Percentiles rank a stretch among this genome's conserved stretches.
Evolutionary conservation across 2,888 invertebrate genomes (phyloP).

Genomic region (Leucophenga maculata): DNA sequence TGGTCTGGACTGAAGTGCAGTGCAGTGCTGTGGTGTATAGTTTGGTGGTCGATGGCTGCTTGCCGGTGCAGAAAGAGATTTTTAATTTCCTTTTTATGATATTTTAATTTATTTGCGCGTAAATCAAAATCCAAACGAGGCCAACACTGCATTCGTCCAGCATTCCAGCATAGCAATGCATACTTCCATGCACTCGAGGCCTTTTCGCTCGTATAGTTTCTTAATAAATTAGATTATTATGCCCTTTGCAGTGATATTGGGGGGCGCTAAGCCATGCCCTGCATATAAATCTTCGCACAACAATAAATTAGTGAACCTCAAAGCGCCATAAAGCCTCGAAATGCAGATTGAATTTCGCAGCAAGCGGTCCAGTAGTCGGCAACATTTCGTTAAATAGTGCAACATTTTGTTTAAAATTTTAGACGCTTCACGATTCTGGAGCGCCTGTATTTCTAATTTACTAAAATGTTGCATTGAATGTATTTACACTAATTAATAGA

Average conservation of each 20-base stretch:
- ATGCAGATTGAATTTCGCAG: conserved; percentile 59
- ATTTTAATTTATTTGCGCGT: conserved; percentile 70
- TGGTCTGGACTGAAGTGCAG: too few relatives aligned
- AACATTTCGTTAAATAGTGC: conserved; percentile 12
- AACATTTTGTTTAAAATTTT: conserved; percentile 6
- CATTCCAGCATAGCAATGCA: conserved; percentile 19
- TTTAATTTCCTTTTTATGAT: conserved; percentile 70
- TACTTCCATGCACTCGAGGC: conserved; percentile 20
- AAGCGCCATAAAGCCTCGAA: conserved; percentile 23
- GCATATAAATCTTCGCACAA: conserved; percentile 11
- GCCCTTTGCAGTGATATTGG: not conserved
- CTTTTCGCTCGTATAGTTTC: conserved; percentile 38
- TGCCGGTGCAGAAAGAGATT: conserved; percentile 2
- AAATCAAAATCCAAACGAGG: conserved; percentile 67
- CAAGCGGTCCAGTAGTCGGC: conserved; percentile 58
- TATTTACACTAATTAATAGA: too few relatives aligned
- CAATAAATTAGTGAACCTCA: conserved; percentile 14
- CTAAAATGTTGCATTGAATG: too few relatives aligned
- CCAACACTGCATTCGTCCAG: conserved; percentile 29
- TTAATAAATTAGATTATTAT: conserved; percentile 62
- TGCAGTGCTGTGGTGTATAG: not conserved
- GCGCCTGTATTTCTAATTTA: too few relatives aligned
- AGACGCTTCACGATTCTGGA: not conserved
- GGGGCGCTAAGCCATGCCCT: not conserved
- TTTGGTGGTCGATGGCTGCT: not conserved